A percentile compares a stretch with the other conserved stretches of the same genome.
These are phyloP conservation scores for Sebastes itinus DNA, from an alignment of 2,797 vertebrate genomes.

Conservation along the genomic window DNA sequence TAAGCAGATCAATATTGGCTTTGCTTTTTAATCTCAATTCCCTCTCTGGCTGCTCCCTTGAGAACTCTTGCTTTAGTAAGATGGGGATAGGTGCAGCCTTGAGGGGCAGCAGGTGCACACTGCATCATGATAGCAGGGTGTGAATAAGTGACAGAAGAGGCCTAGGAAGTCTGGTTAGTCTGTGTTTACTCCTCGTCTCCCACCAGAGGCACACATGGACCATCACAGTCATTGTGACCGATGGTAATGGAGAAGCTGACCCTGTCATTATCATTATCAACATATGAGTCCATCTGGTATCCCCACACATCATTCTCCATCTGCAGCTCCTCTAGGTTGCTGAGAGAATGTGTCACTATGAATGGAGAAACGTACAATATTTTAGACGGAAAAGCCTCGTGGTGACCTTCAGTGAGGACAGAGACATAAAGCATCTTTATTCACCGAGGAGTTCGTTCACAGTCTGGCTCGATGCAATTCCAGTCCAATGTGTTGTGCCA, in stretches of 20 bases:
- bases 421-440: slow-evolving; percentile 29
- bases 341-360: background rate
- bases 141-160: slow-evolving; percentile 7
- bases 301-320: background rate
- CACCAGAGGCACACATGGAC: slow-evolving; percentile 1
- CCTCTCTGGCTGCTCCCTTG: background rate
- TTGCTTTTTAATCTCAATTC: background rate
- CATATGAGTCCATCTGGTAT: slow-evolving; percentile 8
- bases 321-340: background rate
- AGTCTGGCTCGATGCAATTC: slow-evolving; percentile 24
- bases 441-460: slow-evolving; percentile 26
- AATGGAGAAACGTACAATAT: background rate
- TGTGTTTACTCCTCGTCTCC: background rate
- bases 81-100: background rate
- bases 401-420: slow-evolving; percentile 41
- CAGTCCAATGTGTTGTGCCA: slow-evolving; percentile 14
- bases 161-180: background rate
- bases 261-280: slow-evolving; percentile 24
- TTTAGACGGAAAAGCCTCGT: slow-evolving; percentile 4
- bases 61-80: background rate
- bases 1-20: background rate
- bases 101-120: background rate
- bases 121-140: background rate
- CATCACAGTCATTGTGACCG: slow-evolving; percentile 2
- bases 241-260: slow-evolving; percentile 33